A percentile compares a stretch with the other conserved stretches of the same genome.
phyloP scores from a whole-genome alignment of 2,113 vertebrate species.

The zebrafish (Danio rerio) region DNA sequence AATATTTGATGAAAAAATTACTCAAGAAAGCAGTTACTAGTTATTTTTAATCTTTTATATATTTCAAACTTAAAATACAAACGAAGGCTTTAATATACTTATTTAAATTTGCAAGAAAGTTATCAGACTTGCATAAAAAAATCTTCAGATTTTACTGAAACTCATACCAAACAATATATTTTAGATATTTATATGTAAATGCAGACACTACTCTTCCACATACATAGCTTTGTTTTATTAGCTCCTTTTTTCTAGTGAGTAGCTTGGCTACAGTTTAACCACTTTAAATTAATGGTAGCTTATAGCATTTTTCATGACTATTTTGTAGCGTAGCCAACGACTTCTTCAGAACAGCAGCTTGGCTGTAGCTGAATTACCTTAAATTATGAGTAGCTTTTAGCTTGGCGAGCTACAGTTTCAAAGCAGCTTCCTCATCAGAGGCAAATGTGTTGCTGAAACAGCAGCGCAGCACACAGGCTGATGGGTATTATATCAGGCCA shows the following conservation, averaged over 20 bases:
- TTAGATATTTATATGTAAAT: too few species aligned
- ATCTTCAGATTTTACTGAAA: too few species aligned
- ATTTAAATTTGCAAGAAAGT: too few species aligned
- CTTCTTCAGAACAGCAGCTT: neutral
- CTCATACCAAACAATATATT: too few species aligned
- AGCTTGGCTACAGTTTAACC: neutral
- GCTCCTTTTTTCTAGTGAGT: neutral
- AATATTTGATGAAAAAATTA: too few species aligned
- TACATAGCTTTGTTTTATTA: neutral
- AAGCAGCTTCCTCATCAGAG: neutral
- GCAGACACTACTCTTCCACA: neutral
- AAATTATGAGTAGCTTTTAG: neutral
- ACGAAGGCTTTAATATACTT: too few species aligned
- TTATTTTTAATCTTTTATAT: too few species aligned
- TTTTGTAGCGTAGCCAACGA: neutral
- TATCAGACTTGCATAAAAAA: too few species aligned
- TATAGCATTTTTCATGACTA: conserved; percentile 1
- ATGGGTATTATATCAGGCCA: conserved; percentile 8
- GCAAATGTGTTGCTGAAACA: conserved; percentile 17
- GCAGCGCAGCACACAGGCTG: neutral
- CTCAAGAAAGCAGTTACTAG: too few species aligned
- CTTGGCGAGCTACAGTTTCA: conserved; percentile 13
- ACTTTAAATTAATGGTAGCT: neutral
- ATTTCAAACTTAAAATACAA: too few species aligned
- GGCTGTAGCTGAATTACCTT: neutral